Conservation (phyloP, 2,888 invertebrate species). For the Holacanthella duospinosa region DNA sequence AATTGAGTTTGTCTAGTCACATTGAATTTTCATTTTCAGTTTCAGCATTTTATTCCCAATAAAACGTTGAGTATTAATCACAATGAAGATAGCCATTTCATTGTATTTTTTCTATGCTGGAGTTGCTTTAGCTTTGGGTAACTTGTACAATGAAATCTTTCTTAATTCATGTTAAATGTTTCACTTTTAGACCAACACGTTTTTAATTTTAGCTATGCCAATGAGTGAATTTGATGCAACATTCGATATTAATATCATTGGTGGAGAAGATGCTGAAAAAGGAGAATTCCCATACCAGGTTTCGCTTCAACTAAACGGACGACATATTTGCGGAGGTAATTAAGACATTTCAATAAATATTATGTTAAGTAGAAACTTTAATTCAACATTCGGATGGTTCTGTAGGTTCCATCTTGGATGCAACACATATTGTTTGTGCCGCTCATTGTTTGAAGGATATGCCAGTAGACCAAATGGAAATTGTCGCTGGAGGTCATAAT, state of each 20-base stretch:
- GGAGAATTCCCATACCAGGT: neutral
- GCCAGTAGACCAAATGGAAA: neutral
- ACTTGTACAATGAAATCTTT: neutral
- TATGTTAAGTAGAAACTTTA: too few species aligned
- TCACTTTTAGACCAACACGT: neutral
- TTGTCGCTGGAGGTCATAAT: slow-evolving; percentile 17
- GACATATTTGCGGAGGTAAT: neutral
- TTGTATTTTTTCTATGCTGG: neutral
- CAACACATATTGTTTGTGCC: slow-evolving; percentile 14
- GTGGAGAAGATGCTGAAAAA: neutral
- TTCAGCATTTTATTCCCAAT: too few species aligned
- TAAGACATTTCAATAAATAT: too few species aligned
- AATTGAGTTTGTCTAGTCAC: too few species aligned
- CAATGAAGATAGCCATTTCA: neutral
- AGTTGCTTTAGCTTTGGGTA: neutral
- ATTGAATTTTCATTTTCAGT: too few species aligned
- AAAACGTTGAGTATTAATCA: neutral
- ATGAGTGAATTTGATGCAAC: too few species aligned
- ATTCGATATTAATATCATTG: neutral
- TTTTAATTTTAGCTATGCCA: too few species aligned
- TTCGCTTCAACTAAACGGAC: neutral
- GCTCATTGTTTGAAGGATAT: slow-evolving; percentile 14
- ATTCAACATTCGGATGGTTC: too few species aligned
- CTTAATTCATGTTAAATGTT: neutral
- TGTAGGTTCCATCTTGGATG: slow-evolving; percentile 14